A percentile compares a stretch with the other conserved stretches of the same genome.
Evolutionary conservation across 2,113 vertebrate species (phyloP).

Genomic region (Tachysurus fulvidraco): DNA sequence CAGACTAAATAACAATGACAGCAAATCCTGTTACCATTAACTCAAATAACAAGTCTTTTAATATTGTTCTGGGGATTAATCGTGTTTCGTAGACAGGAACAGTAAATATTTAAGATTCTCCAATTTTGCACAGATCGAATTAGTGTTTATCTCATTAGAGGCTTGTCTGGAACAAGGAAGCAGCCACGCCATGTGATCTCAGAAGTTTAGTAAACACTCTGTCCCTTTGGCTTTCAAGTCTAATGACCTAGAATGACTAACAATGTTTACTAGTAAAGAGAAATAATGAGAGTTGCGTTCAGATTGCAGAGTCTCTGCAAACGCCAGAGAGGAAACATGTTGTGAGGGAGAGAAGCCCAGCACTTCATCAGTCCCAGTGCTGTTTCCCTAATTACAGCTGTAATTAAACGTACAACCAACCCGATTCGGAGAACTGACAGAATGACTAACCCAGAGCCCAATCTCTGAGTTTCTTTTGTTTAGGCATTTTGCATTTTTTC

Average conservation of each 20-base stretch:
- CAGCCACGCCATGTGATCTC: conserved; percentile 55
- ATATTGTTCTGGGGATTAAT: conserved; percentile 58
- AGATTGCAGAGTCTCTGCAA: conserved; percentile 17
- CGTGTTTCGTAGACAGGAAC: conserved; percentile 53
- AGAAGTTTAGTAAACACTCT: conserved; percentile 59
- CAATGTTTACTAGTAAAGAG: conserved; percentile 48
- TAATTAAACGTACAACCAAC: conserved; percentile 11
- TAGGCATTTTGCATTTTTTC: not conserved
- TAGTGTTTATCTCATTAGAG: conserved; percentile 62
- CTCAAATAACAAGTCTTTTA: conserved; percentile 47
- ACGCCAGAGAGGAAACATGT: not conserved
- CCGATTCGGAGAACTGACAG: not conserved
- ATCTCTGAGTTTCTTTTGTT: not conserved
- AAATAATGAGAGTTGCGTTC: conserved; percentile 46
- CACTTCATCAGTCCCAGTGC: conserved; percentile 23
- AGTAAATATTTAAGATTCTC: conserved; percentile 61
- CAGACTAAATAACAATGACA: conserved; percentile 33
- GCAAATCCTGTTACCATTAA: conserved; percentile 53
- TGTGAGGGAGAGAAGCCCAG: conserved; percentile 8
- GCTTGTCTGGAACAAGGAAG: conserved; percentile 49
- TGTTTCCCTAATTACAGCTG: conserved; percentile 10
- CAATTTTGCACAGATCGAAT: conserved; percentile 54
- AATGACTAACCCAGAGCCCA: not conserved
- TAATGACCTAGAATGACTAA: conserved; percentile 57
- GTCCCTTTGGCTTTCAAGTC: conserved; percentile 51